phyloP scores from a whole-genome alignment of 2,113 vertebrate genomes.

The Clupea harengus region DNA sequence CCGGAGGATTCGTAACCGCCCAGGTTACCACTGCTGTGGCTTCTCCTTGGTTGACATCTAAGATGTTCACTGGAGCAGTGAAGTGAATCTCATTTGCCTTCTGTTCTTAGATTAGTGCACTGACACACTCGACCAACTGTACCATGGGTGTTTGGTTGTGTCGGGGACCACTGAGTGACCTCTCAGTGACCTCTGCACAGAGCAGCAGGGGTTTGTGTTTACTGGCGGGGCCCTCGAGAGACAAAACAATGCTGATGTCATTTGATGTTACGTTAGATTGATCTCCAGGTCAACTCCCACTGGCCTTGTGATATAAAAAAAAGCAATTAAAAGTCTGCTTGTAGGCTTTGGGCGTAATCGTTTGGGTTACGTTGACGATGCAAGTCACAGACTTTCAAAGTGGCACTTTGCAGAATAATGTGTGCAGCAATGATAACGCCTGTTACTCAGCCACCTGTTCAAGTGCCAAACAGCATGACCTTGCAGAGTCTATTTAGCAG shows the following conservation, averaged over 20 bases:
- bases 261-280: too few species aligned
- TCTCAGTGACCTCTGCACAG: too few species aligned
- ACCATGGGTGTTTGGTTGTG: not conserved
- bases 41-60: not conserved
- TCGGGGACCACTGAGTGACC: not conserved
- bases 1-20: not conserved
- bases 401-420: slow-evolving; percentile 62
- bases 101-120: not conserved
- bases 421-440: slow-evolving; percentile 65
- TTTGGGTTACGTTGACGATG: not conserved
- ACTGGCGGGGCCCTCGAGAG: too few species aligned
- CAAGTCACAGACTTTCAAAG: slow-evolving; percentile 25
- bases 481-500: slow-evolving; percentile 53
- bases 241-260: too few species aligned
- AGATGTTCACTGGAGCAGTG: not conserved
- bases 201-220: too few species aligned
- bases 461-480: slow-evolving; percentile 47
- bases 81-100: not conserved
- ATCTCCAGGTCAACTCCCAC: not conserved
- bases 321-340: not conserved
- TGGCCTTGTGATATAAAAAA: not conserved
- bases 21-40: not conserved
- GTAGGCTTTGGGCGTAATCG: not conserved
- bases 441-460: slow-evolving; percentile 71
- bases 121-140: not conserved